These are phyloP conservation scores for Palaemon carinicauda DNA, from an alignment of 1,140 invertebrate species.

Conservation along the genomic window DNA sequence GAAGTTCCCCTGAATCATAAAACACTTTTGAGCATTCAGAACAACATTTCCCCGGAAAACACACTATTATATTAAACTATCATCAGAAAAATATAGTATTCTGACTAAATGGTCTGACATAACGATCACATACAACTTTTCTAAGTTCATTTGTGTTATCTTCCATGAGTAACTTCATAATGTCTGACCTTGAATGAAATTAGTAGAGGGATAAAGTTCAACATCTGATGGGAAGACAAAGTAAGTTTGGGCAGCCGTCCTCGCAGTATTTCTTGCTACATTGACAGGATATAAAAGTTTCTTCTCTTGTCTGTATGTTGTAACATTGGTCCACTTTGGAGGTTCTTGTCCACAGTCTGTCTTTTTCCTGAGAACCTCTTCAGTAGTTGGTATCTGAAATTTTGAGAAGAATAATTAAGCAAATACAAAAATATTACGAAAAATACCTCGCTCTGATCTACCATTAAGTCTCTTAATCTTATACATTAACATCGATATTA, in stretches of 20 bases:
- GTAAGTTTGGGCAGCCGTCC: slow-evolving; percentile 81
- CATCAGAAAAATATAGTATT: too few relatives aligned
- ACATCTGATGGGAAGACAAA: slow-evolving; percentile 88
- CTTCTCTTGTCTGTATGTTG: slow-evolving; percentile 76
- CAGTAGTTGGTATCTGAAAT: slow-evolving; percentile 68
- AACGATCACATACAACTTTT: neutral
- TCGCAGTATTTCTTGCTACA: slow-evolving; percentile 83
- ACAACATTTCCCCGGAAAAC: too few relatives aligned
- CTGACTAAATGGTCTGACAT: too few relatives aligned
- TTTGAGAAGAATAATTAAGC: neutral
- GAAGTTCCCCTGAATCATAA: too few relatives aligned
- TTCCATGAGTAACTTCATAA: too few relatives aligned
- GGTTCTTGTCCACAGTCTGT: slow-evolving; percentile 56
- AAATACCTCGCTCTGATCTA: neutral
- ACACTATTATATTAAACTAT: too few relatives aligned
- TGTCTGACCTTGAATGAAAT: slow-evolving; percentile 63
- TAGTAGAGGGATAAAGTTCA: slow-evolving; percentile 77
- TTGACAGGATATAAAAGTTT: slow-evolving; percentile 88
- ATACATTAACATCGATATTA: too few relatives aligned
- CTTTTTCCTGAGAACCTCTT: slow-evolving; percentile 45
- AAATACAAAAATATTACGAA: neutral
- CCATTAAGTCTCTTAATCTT: too few relatives aligned
- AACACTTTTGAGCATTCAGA: too few relatives aligned
- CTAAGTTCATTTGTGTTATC: too few relatives aligned
- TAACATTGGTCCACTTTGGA: slow-evolving; percentile 65